Evolutionary conservation across 2,888 invertebrate genomes (phyloP).

Genomic region (Serripes groenlandicus): DNA sequence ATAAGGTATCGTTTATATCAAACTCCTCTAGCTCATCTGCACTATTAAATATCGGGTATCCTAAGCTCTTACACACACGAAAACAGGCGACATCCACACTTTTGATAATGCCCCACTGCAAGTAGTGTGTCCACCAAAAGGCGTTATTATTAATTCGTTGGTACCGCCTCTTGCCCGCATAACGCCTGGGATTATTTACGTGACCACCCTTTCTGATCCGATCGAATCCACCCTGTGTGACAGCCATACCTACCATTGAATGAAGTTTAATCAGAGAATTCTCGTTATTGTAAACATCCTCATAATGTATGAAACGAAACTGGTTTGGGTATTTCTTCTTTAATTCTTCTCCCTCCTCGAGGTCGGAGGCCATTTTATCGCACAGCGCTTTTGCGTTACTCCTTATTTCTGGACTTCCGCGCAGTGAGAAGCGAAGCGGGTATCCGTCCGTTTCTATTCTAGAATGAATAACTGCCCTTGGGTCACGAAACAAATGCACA

Average conservation of each 20-base stretch:
- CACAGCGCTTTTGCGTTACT: slow-evolving; percentile 49
- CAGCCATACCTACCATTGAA: slow-evolving; percentile 26
- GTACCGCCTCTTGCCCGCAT: neutral
- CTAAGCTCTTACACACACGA: slow-evolving; percentile 27
- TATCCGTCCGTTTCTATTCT: slow-evolving; percentile 52
- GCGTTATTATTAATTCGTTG: slow-evolving; percentile 45
- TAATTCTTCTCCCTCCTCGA: slow-evolving; percentile 31
- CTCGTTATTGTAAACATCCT: slow-evolving; percentile 44
- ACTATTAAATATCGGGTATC: slow-evolving; percentile 27
- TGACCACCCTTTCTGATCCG: neutral
- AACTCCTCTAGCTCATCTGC: neutral
- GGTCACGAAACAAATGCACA: slow-evolving; percentile 59
- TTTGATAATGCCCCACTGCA: slow-evolving; percentile 36
- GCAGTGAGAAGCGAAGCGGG: slow-evolving; percentile 19
- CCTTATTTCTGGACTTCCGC: slow-evolving; percentile 14
- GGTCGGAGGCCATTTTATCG: slow-evolving; percentile 56
- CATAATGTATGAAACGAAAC: slow-evolving; percentile 52
- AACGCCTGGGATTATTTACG: slow-evolving; percentile 3
- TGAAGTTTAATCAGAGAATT: slow-evolving; percentile 43
- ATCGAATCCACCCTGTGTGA: neutral
- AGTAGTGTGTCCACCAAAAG: slow-evolving; percentile 51
- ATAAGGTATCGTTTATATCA: neutral
- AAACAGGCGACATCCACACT: slow-evolving; percentile 35
- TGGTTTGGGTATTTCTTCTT: slow-evolving; percentile 40
- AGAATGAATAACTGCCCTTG: slow-evolving; percentile 59